These are phyloP conservation scores for Typhlichthys eigenmanni DNA, from an alignment of 2,797 vertebrate genomes.

Conservation along the genomic window DNA sequence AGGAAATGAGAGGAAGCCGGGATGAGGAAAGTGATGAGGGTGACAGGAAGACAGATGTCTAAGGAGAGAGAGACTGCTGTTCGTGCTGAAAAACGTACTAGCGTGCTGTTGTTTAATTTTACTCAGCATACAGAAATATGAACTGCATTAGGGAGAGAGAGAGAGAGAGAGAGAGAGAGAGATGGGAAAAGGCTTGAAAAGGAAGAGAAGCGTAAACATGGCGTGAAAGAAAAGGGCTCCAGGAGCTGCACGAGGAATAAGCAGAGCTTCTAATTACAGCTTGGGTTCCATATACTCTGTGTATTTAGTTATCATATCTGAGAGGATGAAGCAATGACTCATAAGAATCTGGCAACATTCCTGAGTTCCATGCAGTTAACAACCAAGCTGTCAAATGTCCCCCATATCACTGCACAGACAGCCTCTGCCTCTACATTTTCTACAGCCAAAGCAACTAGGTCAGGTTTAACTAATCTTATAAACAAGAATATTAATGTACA, in stretches of 20 bases:
- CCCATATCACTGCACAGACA: too few species aligned
- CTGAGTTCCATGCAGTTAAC: too few species aligned
- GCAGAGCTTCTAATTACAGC: too few species aligned
- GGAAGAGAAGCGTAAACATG: neutral
- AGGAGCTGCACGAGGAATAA: too few species aligned
- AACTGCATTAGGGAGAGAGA: neutral
- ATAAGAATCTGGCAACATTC: too few species aligned
- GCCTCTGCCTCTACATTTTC: neutral
- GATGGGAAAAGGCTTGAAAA: neutral
- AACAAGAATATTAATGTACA: neutral
- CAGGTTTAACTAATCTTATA: neutral
- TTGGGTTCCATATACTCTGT: too few species aligned
- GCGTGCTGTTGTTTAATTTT: too few species aligned
- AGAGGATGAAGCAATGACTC: too few species aligned
- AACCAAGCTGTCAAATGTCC: too few species aligned
- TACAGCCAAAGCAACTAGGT: neutral
- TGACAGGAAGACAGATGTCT: slow-evolving; percentile 1
- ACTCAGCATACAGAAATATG: neutral
- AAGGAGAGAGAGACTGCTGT: neutral
- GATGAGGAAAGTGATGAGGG: neutral
- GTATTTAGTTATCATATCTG: too few species aligned
- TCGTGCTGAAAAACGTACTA: too few species aligned
- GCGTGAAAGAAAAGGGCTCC: too few species aligned
- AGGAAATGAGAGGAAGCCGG: slow-evolving; percentile 8
- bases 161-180: slow-evolving; percentile 9